Conservation (phyloP, 1,140 invertebrate species). For the Triops longicaudatus region DNA sequence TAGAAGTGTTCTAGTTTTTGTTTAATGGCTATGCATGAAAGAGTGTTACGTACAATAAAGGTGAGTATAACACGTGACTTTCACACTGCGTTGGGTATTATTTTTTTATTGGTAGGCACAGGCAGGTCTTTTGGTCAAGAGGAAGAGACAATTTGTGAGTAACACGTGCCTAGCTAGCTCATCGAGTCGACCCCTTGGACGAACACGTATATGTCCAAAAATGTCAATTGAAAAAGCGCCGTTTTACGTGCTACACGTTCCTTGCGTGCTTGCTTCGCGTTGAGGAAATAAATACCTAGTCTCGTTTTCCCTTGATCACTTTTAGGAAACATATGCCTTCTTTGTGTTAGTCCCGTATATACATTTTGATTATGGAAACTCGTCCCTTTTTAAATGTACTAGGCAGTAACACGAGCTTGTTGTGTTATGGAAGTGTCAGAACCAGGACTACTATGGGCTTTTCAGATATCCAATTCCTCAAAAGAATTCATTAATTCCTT, state of each 20-base stretch:
- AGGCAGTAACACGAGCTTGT: neutral
- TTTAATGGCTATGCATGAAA: neutral
- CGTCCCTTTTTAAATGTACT: neutral
- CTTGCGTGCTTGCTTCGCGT: neutral
- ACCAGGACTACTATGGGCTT: neutral
- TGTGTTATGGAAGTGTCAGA: neutral
- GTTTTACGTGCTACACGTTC: neutral
- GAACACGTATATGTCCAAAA: neutral
- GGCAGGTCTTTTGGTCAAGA: neutral
- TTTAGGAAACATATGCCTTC: neutral
- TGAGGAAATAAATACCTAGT: neutral
- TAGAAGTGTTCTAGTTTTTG: neutral
- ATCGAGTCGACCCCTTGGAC: neutral
- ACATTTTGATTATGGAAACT: neutral
- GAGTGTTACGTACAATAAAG: neutral
- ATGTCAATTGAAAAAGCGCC: neutral
- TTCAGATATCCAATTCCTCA: neutral
- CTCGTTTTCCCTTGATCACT: neutral
- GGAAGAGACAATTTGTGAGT: neutral
- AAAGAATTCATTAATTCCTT: neutral
- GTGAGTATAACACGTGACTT: neutral
- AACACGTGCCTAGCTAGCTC: neutral
- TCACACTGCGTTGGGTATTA: neutral
- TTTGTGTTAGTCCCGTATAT: neutral
- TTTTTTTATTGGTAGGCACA: neutral